These are phyloP conservation scores for Drosophila yooni DNA, from an alignment of 2,888 invertebrate species.

Conservation along the genomic window DNA sequence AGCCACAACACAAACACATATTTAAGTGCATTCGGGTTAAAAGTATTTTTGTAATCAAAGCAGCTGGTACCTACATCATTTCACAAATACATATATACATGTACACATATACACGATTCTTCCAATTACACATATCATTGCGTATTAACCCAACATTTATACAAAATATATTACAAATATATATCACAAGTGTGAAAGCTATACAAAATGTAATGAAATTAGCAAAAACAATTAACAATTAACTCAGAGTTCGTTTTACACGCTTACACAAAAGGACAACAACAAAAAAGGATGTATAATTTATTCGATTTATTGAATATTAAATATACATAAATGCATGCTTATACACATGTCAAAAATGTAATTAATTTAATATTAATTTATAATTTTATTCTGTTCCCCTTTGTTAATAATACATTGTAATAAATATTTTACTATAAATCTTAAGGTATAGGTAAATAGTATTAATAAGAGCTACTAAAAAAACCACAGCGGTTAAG, in stretches of 20 bases:
- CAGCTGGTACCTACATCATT: constrained; percentile 51
- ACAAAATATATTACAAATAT: constrained; percentile 48
- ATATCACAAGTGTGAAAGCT: constrained; percentile 35
- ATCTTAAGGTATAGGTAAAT: constrained; percentile 44
- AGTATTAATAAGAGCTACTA: constrained; percentile 50
- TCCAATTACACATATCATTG: constrained; percentile 79
- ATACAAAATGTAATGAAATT: constrained; percentile 32
- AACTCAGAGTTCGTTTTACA: constrained; percentile 22
- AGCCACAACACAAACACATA: constrained; percentile 11
- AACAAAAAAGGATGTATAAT: constrained; percentile 24
- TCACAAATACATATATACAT: constrained; percentile 44
- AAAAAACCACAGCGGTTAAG: constrained; percentile 31
- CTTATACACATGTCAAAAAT: constrained; percentile 61
- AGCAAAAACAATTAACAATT: constrained; percentile 30
- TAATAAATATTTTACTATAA: constrained; percentile 59
- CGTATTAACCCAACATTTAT: constrained; percentile 58
- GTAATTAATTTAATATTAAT: constrained; percentile 49
- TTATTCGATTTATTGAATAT: constrained; percentile 40
- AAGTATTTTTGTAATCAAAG: constrained; percentile 42
- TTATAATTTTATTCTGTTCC: constrained; percentile 47
- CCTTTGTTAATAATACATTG: constrained; percentile 52
- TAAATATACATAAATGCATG: constrained; percentile 45
- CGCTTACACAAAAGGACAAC: constrained; percentile 25
- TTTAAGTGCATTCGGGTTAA: constrained; percentile 27
- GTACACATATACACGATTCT: constrained; percentile 59